Evolutionary conservation across 2,888 invertebrate species (phyloP).

Genomic region (Spodoptera picta): DNA sequence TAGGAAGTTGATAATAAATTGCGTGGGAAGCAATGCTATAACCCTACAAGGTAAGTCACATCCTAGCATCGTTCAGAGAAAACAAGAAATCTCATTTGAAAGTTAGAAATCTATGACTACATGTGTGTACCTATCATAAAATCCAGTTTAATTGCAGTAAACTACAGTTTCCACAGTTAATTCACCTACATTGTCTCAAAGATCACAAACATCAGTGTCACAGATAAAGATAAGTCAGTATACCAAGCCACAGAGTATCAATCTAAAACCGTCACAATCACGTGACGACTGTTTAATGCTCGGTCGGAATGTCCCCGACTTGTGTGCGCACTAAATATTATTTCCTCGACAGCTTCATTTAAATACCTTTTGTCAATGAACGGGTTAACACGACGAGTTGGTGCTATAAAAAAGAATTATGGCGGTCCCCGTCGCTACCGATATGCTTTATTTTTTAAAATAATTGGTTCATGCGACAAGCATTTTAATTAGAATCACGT

Average conservation of each 20-base stretch:
- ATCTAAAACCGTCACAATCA: constrained; percentile 68
- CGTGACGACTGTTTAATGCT: constrained; percentile 73
- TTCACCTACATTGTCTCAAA: constrained; percentile 24
- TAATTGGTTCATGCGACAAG: constrained; percentile 82
- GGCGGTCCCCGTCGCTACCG: constrained; percentile 74
- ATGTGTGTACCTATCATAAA: too few species aligned
- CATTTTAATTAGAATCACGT: constrained; percentile 81
- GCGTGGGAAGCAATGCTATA: too few species aligned
- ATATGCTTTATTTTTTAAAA: constrained; percentile 70
- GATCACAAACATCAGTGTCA: constrained; percentile 51
- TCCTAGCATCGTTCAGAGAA: too few species aligned
- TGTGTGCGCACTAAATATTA: constrained; percentile 84
- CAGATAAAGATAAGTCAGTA: constrained; percentile 48
- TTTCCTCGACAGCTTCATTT: constrained; percentile 86
- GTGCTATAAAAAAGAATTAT: constrained; percentile 87
- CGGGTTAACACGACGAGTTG: constrained; percentile 82
- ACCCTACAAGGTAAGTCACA: too few species aligned
- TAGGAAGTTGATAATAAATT: too few species aligned
- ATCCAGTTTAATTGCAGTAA: neutral
- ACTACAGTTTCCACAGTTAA: constrained; percentile 1
- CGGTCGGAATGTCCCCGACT: constrained; percentile 71
- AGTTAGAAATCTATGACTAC: too few species aligned
- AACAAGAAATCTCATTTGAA: too few species aligned
- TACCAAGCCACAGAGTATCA: constrained; percentile 44
- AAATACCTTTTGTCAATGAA: constrained; percentile 89